Evolutionary conservation across 2,797 vertebrate species (phyloP), one percentile per base, ranked within the genome.

Genomic region (Melanitta fusca): DNA sequence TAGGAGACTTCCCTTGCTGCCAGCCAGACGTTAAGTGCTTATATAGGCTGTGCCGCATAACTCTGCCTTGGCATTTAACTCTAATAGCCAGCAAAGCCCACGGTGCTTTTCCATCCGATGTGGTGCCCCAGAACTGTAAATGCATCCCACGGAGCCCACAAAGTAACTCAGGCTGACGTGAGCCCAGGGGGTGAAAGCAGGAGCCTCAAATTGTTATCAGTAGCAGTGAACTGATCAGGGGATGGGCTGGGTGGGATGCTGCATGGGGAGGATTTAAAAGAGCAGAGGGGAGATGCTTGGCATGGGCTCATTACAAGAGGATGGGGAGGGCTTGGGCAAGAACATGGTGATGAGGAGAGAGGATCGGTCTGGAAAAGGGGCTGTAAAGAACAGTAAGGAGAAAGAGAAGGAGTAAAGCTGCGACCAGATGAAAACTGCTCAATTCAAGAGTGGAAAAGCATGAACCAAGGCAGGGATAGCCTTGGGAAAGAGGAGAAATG

Each of bases 181-280:
- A 79, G 28, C 19, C 19, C 54, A 11, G 4, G 5, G 21, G 8
- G 8, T 65, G 38, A 43, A 7, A 56, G 61, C 74, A 85, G 56
- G 49, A 28, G 30, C 27, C 34, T 65, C 22, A 64, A 4, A 39
- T 16, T 28, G 16, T 11, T 8, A 13, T 13, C 17, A 22, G 39
- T 71, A 57, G 47, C 32, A n/a, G 74, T 30, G 57, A 6, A 5
- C 61, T 43, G 49, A 13, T n/a, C 54, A 43, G 32, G 53, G 51
- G 14, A 28, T 14, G 22, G 6, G 56, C 11, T 56, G 2, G 0
- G 0, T 53, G 58, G 54, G 60, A 45, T 58, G 47, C 21, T 71
- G 36, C 39, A 60, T 24, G n/a, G 39, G 36, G 47, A 28, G 11
- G 57, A 5, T 3, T 77, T 88, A 53, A 41, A 83, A 81, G 34